Evolutionary conservation across 2,113 vertebrate species (phyloP).

Genomic region (Chitala chitala): DNA sequence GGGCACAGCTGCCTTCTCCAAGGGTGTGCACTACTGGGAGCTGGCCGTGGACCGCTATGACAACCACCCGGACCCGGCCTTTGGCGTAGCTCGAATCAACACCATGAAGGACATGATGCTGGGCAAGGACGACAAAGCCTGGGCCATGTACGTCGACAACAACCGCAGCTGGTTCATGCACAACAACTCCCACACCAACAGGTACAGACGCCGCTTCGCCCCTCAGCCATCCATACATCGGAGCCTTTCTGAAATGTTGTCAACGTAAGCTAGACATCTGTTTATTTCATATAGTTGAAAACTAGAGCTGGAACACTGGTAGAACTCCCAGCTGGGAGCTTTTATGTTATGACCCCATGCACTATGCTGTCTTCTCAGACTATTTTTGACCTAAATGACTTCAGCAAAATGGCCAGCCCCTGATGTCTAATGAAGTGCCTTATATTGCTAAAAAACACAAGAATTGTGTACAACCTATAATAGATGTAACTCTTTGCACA

Average conservation of each 20-base stretch:
- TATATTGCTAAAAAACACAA: too few relatives aligned
- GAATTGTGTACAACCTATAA: too few relatives aligned
- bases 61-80: constrained; percentile 94
- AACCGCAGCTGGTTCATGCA: constrained; percentile 99
- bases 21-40: constrained; percentile 94
- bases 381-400: too few relatives aligned
- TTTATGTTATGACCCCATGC: too few relatives aligned
- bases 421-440: too few relatives aligned
- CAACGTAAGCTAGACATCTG: too few relatives aligned
- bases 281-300: too few relatives aligned
- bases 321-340: too few relatives aligned
- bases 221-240: background rate
- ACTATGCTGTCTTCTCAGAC: too few relatives aligned
- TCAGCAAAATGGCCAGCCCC: too few relatives aligned
- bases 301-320: too few relatives aligned
- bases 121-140: constrained; percentile 93
- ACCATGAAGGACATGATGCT: constrained; percentile 94
- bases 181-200: constrained; percentile 94
- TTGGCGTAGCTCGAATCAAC: constrained; percentile 88
- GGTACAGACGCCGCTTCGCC: constrained; percentile 58
- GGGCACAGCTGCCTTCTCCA: constrained; percentile 91
- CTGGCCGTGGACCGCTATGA: constrained; percentile 88
- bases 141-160: constrained; percentile 99
- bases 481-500: too few relatives aligned
- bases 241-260: background rate